A percentile compares a stretch with the other conserved stretches of the same genome.
Conservation (phyloP, 2,797 vertebrate genomes). For the Prunella strophiata region DNA sequence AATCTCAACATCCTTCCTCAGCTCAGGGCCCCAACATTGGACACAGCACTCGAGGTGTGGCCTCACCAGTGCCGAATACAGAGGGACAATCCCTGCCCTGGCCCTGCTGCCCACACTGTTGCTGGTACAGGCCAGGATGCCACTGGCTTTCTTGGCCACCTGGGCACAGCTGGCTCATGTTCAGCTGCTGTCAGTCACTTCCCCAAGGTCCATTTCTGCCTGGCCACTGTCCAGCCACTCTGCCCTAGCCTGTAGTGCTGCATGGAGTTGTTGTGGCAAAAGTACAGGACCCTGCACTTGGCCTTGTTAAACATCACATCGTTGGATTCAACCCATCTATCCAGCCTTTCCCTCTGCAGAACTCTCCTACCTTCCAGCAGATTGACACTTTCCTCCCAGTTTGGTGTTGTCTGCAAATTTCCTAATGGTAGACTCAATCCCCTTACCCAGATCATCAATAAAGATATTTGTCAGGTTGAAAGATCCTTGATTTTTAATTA, state of each 20-base stretch:
- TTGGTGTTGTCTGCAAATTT: not conserved
- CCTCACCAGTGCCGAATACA: fast-evolving
- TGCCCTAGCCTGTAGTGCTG: fast-evolving
- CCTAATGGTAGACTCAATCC: not conserved
- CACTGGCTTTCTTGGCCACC: not conserved
- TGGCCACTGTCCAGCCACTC: not conserved
- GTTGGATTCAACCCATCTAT: fast-evolving
- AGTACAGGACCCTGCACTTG: fast-evolving
- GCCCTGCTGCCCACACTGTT: fast-evolving
- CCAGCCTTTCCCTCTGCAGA: not conserved
- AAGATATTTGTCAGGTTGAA: not conserved
- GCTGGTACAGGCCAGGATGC: not conserved
- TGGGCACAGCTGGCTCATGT: not conserved
- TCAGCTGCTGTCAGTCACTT: fast-evolving
- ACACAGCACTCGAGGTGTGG: too few relatives aligned
- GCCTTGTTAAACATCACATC: fast-evolving
- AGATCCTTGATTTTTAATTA: not conserved
- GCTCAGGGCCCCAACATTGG: fast-evolving
- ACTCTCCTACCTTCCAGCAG: not conserved
- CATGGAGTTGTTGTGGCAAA: too few relatives aligned
- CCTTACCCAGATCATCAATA: not conserved
- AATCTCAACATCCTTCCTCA: not conserved
- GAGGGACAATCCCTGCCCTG: not conserved
- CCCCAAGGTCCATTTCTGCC: not conserved
- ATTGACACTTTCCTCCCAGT: fast-evolving